These are phyloP conservation scores for Prostheceraeus crozeri DNA, from an alignment of 2,888 invertebrate species.

Conservation along the genomic window DNA sequence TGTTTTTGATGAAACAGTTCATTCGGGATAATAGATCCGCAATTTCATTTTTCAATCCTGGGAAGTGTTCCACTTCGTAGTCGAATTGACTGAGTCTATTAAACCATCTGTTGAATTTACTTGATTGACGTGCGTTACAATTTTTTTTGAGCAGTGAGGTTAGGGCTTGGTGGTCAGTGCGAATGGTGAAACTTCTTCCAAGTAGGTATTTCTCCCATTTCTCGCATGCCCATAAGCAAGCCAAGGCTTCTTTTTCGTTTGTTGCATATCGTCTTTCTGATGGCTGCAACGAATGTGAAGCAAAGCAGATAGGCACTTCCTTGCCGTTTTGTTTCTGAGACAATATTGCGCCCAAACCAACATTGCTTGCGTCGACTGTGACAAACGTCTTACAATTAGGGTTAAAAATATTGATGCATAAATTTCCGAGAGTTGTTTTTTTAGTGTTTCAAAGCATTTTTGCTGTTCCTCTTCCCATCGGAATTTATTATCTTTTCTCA, in stretches of 20 bases:
- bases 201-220: not conserved
- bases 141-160: not conserved
- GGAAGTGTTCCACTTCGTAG: conserved; percentile 2
- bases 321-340: not conserved
- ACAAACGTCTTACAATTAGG: no score
- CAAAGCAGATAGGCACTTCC: conserved; percentile 1
- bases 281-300: not conserved
- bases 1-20: no score
- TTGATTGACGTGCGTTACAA: conserved; percentile 1
- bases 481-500: no score
- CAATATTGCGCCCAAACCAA: conserved; percentile 9
- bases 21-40: not conserved
- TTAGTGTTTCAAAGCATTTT: no score
- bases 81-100: not conserved
- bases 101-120: conserved; percentile 4
- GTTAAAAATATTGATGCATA: no score
- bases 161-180: conserved; percentile 1
- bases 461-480: no score
- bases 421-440: no score
- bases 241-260: conserved; percentile 24
- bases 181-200: not conserved
- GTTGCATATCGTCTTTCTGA: not conserved
- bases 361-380: not conserved
- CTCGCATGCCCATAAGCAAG: not conserved
- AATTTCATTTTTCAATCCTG: not conserved